A percentile compares a stretch with the other conserved stretches of the same genome.
Conservation (phyloP, 2,113 vertebrate species). For the Clarias gariepinus region DNA sequence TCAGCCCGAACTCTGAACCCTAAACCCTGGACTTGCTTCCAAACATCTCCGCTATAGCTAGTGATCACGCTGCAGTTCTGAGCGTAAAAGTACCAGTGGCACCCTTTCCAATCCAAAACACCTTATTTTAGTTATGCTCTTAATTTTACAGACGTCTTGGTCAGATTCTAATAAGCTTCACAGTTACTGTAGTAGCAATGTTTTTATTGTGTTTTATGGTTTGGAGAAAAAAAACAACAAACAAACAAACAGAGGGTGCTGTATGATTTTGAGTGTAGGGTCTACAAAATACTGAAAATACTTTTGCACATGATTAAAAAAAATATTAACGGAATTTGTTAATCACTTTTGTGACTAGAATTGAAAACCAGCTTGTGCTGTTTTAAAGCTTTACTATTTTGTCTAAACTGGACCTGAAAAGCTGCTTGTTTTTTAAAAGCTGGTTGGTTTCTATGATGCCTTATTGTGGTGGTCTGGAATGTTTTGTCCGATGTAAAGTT, state of each 20-base stretch:
- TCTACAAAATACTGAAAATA: background rate
- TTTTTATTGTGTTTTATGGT: constrained; percentile 24
- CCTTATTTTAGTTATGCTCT: constrained; percentile 35
- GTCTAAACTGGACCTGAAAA: constrained; percentile 11
- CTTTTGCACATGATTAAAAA: constrained; percentile 8
- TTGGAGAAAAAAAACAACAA: background rate
- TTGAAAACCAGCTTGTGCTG: background rate
- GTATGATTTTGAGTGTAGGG: background rate
- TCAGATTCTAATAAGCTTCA: constrained; percentile 48
- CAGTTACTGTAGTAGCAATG: constrained; percentile 10
- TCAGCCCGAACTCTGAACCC: too few species aligned
- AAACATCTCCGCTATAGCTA: constrained; percentile 27
- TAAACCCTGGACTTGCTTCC: background rate
- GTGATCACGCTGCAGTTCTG: constrained; percentile 25
- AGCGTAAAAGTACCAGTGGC: constrained; percentile 38
- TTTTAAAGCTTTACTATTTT: constrained; percentile 25
- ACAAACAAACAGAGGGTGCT: background rate
- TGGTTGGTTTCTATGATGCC: constrained; percentile 23
- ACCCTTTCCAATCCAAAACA: constrained; percentile 34
- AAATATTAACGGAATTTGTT: background rate
- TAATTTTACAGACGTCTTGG: constrained; percentile 53
- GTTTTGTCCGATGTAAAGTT: background rate
- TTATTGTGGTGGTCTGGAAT: constrained; percentile 21
- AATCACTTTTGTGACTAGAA: background rate
- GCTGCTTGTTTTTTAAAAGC: background rate